These are phyloP conservation scores for Synergus japonicus DNA, from an alignment of 2,888 invertebrate species.

Conservation along the genomic window DNA sequence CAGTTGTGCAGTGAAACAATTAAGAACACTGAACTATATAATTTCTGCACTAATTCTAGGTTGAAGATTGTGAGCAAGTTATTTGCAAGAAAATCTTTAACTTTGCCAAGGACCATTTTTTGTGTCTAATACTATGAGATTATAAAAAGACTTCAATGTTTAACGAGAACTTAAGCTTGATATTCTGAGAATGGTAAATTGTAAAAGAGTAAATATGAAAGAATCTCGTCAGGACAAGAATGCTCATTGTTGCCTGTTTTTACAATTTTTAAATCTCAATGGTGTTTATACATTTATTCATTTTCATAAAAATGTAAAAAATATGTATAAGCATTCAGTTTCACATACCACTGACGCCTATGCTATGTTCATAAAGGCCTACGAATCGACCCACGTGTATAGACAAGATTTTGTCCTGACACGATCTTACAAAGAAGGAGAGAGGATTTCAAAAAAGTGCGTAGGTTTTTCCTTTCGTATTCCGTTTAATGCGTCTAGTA, in stretches of 20 bases:
- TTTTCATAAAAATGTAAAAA: conserved; percentile 24
- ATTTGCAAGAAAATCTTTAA: conserved; percentile 26
- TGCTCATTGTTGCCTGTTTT: neutral
- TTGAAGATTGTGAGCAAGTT: neutral
- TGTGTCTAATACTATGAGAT: neutral
- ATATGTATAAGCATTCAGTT: conserved; percentile 5
- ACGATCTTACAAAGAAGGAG: conserved; percentile 44
- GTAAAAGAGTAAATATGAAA: neutral
- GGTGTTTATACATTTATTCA: conserved; percentile 11
- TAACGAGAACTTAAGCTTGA: neutral
- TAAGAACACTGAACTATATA: conserved; percentile 21
- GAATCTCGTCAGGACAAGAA: neutral
- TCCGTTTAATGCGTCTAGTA: conserved; percentile 36
- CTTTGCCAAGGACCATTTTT: conserved; percentile 9
- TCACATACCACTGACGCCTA: conserved; percentile 35
- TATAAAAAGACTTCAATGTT: neutral
- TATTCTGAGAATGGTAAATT: conserved; percentile 3
- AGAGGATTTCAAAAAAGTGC: conserved; percentile 43
- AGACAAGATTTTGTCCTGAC: conserved; percentile 35
- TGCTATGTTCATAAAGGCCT: conserved; percentile 47
- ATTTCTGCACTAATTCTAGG: conserved; percentile 30
- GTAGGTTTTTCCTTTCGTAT: conserved; percentile 55
- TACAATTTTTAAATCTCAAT: neutral
- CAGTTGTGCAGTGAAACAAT: conserved; percentile 4
- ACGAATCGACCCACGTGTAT: conserved; percentile 45